Base-by-base conservation (phyloP, 2,797 vertebrate species). In the Acanthurus leucopareius region DNA sequence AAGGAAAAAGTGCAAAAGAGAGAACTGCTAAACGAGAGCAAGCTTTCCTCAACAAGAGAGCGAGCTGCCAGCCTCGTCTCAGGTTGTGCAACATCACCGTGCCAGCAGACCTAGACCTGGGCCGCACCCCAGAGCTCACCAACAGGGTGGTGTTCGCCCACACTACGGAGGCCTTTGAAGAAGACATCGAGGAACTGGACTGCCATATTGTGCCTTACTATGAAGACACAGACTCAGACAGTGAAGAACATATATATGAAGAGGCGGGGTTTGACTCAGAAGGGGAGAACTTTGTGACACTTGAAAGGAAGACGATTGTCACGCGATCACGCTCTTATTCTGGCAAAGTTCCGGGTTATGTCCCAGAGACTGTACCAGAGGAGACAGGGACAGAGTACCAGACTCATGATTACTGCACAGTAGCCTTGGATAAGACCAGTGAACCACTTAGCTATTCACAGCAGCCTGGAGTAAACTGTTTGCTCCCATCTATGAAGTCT, bases 361-460 rank as follows among this genome's bases (percentile, higher is more conserved):
- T 99, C 48, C 98, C 98, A 40, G 98, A 99, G 92, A 99, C 98
- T 1, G 98, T 99, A 68, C 98, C 97, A 8, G 98, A 99, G 90
- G 98, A 99, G 92, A 94, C 93, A 1, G 97, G 96, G 20, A 91
- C 95, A 16, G 98, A 98, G 77, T 95, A 89, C 15, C 94, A 95
- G 79, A 89, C 15, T 65, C 91, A 93, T 17, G 92, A 94, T 74
- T 95, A 95, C 66, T 96, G 92, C 78, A 92, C 94, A 2, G 94
- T 95, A 84, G 79, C 91, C 48, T 89, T 95, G 79, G 94, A 95
- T 60, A 94, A 93, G 49, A 93, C 81, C 54, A 87, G 80, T 2
- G 90, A 94, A 35, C 60, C 88, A 44, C 79, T 94, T 3, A 72
- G 75, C n/a, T 95, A 92, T 73, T 94, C 89, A 84, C 96, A 95